These are phyloP conservation scores for Atractosteus spatula DNA, from an alignment of 2,113 vertebrate genomes.

Conservation along the genomic window DNA sequence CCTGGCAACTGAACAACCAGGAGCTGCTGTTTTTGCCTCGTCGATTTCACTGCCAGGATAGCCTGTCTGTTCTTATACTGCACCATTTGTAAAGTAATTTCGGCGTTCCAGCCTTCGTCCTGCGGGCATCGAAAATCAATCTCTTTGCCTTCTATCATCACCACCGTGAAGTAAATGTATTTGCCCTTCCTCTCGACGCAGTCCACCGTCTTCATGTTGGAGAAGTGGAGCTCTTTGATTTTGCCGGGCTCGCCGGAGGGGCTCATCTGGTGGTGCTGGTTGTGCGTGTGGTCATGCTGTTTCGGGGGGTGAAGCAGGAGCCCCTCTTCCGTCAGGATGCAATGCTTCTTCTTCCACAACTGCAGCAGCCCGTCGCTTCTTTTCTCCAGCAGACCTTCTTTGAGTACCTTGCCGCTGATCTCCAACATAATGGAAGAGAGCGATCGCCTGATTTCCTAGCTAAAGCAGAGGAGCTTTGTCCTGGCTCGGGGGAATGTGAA, in stretches of 20 bases:
- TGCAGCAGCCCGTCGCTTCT: conserved; percentile 92
- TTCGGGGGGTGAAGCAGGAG: conserved; percentile 85
- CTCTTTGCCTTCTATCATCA: conserved; percentile 91
- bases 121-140: conserved; percentile 96
- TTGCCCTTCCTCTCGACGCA: conserved; percentile 97
- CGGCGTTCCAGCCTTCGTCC: conserved; percentile 96
- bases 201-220: conserved; percentile 96
- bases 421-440: conserved; percentile 73
- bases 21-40: conserved; percentile 93
- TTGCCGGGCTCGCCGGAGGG: conserved; percentile 52
- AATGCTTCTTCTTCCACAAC: conserved; percentile 97
- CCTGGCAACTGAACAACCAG: conserved; percentile 78
- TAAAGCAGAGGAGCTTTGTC: conserved; percentile 7
- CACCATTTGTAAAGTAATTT: conserved; percentile 96
- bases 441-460: neutral
- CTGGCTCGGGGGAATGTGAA: neutral
- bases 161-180: conserved; percentile 96
- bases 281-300: conserved; percentile 61
- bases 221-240: conserved; percentile 92
- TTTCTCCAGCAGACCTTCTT: conserved; percentile 93
- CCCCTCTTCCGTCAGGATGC: conserved; percentile 93
- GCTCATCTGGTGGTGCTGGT: conserved; percentile 27
- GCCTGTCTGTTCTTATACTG: conserved; percentile 97
- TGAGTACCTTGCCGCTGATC: conserved; percentile 79
- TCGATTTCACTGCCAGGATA: conserved; percentile 89